Evolutionary conservation across 1,140 invertebrate species (phyloP).

Genomic region (Holotrichia oblita): DNA sequence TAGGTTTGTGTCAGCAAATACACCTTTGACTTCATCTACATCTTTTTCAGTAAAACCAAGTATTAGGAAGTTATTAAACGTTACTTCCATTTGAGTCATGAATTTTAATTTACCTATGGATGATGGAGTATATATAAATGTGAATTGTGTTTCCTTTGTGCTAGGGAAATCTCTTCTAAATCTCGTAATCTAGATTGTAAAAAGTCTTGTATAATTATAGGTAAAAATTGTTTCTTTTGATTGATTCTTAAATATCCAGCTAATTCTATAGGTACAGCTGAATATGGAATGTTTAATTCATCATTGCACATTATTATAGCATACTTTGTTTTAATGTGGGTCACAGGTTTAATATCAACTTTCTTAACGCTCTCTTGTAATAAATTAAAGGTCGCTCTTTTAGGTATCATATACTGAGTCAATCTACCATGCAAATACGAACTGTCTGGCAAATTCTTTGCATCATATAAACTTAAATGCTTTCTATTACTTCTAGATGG

Average conservation of each 20-base stretch:
- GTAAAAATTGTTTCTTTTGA: conserved; percentile 77
- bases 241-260: conserved; percentile 67
- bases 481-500: conserved; percentile 48
- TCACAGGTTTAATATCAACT: conserved; percentile 52
- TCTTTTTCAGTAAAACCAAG: conserved; percentile 94
- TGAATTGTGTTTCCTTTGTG: conserved; percentile 67
- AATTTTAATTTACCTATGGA: conserved; percentile 78
- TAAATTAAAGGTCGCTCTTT: conserved; percentile 58
- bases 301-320: conserved; percentile 57
- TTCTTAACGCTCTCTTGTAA: conserved; percentile 52
- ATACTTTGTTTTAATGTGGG: conserved; percentile 56
- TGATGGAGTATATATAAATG: conserved; percentile 70
- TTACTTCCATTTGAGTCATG: conserved; percentile 81
- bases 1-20: conserved; percentile 96
- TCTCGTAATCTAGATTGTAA: conserved; percentile 81
- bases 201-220: conserved; percentile 84
- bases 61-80: conserved; percentile 75
- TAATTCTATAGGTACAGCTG: conserved; percentile 68
- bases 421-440: conserved; percentile 55
- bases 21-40: conserved; percentile 95
- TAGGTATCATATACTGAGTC: conserved; percentile 56
- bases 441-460: conserved; percentile 48
- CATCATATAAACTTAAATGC: conserved; percentile 46
- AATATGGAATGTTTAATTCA: conserved; percentile 54
- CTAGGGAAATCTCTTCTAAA: conserved; percentile 72